A percentile compares a stretch with the other conserved stretches of the same genome.
Evolutionary conservation across 2,797 vertebrate species (phyloP).

Genomic region (Mastacembelus armatus): DNA sequence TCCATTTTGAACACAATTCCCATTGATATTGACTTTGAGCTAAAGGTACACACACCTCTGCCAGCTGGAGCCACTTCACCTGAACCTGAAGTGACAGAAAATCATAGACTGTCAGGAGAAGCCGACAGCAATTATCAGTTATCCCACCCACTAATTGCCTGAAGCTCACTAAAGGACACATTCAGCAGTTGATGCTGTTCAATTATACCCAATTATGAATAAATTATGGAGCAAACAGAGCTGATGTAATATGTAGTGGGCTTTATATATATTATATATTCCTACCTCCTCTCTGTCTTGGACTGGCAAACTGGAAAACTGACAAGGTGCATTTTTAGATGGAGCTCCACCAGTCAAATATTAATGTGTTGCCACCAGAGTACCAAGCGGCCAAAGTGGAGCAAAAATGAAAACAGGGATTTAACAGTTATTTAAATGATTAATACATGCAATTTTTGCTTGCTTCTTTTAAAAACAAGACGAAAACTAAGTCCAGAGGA

Average conservation of each 20-base stretch:
- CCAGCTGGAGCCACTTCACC: constrained; percentile 30
- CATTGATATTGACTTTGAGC: constrained; percentile 47
- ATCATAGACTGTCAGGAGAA: constrained; percentile 49
- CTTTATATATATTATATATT: constrained; percentile 22
- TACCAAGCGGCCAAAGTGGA: constrained; percentile 17
- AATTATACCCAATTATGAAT: constrained; percentile 64
- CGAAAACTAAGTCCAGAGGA: constrained; percentile 49
- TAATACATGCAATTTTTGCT: constrained; percentile 20
- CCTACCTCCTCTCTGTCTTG: constrained; percentile 7
- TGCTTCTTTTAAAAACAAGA: constrained; percentile 43
- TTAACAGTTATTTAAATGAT: constrained; percentile 33
- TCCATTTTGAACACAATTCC: constrained; percentile 40
- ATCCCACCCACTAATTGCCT: constrained; percentile 54
- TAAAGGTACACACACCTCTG: constrained; percentile 31
- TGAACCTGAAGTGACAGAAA: constrained; percentile 49
- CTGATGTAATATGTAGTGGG: constrained; percentile 38
- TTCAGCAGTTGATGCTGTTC: constrained; percentile 64
- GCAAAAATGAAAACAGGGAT: constrained; percentile 6
- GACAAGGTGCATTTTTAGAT: constrained; percentile 2
- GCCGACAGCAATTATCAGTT: constrained; percentile 64
- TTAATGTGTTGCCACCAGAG: neutral
- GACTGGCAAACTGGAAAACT: constrained; percentile 31
- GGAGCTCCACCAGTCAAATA: constrained; percentile 6
- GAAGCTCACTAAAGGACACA: constrained; percentile 55
- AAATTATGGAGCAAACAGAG: constrained; percentile 63